phyloP scores from a whole-genome alignment of 2,113 vertebrate species.

The Laticauda laticaudata region DNA sequence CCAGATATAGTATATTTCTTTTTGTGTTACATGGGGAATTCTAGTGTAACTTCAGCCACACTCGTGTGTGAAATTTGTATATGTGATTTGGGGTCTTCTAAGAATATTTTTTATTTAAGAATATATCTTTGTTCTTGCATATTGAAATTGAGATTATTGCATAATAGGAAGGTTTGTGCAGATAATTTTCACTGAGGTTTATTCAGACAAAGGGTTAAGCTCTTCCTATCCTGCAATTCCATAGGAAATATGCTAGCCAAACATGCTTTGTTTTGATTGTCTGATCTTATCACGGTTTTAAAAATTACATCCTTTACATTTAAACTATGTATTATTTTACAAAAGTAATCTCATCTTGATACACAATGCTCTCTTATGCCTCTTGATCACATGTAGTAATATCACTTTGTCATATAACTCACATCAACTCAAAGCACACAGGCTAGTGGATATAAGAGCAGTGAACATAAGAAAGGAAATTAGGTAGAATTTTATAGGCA shows the following conservation, averaged over 20 bases:
- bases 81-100: background rate
- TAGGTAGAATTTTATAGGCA: constrained; percentile 14
- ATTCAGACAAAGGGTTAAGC: background rate
- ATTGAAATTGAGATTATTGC: background rate
- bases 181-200: background rate
- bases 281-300: constrained; percentile 51
- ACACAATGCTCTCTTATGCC: constrained; percentile 40
- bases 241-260: constrained; percentile 4
- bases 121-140: background rate
- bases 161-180: background rate
- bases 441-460: constrained; percentile 44
- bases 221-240: background rate
- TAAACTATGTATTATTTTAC: constrained; percentile 35
- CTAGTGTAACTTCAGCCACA: background rate
- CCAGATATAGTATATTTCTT: background rate
- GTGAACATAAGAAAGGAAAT: background rate
- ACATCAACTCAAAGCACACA: constrained; percentile 53
- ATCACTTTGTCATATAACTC: background rate
- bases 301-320: background rate
- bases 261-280: constrained; percentile 36
- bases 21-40: background rate
- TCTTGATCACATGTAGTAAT: constrained; percentile 40
- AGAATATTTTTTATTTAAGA: background rate
- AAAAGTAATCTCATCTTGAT: constrained; percentile 40
- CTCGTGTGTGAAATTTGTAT: background rate